Conservation (phyloP, 2,797 vertebrate genomes). For the Cyclura pinguis region DNA sequence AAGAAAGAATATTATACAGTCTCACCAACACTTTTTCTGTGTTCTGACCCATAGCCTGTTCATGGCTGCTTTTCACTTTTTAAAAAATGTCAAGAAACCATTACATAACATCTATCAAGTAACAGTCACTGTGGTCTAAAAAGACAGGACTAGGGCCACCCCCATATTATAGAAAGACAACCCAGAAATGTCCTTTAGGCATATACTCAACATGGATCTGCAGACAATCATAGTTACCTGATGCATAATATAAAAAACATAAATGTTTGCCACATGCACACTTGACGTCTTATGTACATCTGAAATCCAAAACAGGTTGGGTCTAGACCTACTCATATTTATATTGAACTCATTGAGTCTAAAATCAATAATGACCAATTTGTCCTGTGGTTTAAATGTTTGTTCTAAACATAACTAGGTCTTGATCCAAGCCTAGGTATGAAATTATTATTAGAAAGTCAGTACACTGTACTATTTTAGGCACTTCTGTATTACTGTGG, state of each 20-base stretch:
- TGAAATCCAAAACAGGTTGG: neutral
- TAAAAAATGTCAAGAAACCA: neutral
- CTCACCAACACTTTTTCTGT: too few species aligned
- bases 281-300: neutral
- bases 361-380: neutral
- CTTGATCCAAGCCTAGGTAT: neutral
- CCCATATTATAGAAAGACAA: neutral
- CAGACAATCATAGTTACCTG: neutral
- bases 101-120: neutral
- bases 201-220: neutral
- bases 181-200: neutral
- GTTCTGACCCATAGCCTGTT: too few species aligned
- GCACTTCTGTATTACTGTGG: neutral
- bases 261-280: neutral
- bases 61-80: neutral
- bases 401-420: neutral
- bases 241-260: neutral
- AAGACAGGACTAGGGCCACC: neutral
- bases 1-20: neutral
- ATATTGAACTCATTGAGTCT: neutral
- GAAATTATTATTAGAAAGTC: neutral
- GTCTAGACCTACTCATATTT: neutral
- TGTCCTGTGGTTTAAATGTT: neutral
- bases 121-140: neutral
- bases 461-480: neutral